Conservation (phyloP, 2,888 invertebrate genomes). For the Melanophora roralis region DNA sequence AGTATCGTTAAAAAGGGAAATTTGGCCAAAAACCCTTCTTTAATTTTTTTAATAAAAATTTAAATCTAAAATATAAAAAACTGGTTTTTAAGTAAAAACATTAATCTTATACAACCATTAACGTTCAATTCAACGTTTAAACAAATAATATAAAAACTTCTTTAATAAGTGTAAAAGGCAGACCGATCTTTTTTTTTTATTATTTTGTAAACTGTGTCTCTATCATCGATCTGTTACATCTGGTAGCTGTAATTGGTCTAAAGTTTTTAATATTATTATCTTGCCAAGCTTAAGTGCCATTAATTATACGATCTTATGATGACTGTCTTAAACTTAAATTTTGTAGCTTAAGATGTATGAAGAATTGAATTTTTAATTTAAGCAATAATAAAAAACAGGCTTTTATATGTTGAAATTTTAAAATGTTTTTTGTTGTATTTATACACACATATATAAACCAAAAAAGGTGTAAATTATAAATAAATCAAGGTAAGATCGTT, state of each 20-base stretch:
- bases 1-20: too few relatives aligned
- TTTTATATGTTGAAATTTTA: neutral
- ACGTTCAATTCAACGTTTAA: too few relatives aligned
- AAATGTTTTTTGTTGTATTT: neutral
- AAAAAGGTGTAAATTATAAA: constrained; percentile 24
- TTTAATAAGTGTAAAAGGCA: neutral
- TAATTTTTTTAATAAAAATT: too few relatives aligned
- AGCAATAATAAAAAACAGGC: neutral
- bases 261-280: neutral
- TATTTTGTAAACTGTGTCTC: neutral
- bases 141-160: neutral
- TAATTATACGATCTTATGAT: constrained; percentile 39
- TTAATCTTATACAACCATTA: too few relatives aligned
- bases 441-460: neutral
- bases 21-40: too few relatives aligned
- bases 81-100: too few relatives aligned
- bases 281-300: constrained; percentile 15
- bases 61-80: too few relatives aligned
- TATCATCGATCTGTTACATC: neutral
- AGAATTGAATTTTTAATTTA: too few relatives aligned
- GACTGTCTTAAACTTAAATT: too few relatives aligned
- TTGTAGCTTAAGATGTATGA: too few relatives aligned
- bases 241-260: neutral
- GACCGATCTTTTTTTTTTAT: neutral
- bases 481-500: constrained; percentile 31